Evolutionary conservation across 1,140 invertebrate species (phyloP), one percentile per base, ranked within the genome.

Genomic region (Lysiphlebus fabarum): DNA sequence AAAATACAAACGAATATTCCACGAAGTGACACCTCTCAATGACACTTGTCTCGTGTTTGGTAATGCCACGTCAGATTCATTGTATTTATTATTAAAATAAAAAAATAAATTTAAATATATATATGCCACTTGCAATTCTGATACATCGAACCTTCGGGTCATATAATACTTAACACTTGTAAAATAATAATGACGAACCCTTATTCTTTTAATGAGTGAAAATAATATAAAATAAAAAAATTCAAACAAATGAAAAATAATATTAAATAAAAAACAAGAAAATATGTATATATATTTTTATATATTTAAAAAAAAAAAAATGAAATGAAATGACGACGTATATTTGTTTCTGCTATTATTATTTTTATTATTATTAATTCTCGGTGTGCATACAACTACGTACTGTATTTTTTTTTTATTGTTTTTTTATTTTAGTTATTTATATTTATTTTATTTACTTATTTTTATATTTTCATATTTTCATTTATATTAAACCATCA

Each of bases 1-100:
- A 62, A 75, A 76, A 74, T 70, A 77, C 76, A 77, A 78, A 78
- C 76, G 76, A 78, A 78, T 77, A 78, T 78, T 67, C 75, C 75
- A 79, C 76, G 76, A 79, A 76, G 74, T 79, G 76, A 79, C 77
- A 78, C 77, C 77, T 79, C 72, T 78, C 76, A 78, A 79, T 78
- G 75, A 70, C 70, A 71, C 77, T 79, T 68, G 33, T 49, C 47
- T 12, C 8, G 33, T 49, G 26, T 49, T 49, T 9, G 36, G 34
- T 12, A 8, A 37, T 38, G 43, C 37, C 14, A 2, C 12, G 17
- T 48, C 33, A 44, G 42, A 26, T 45, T 49, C 26, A 48, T 57
- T 45, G 41, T 10, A 34, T 49, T 33, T 48, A 34, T 33, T 40
- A 51, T 40, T 40, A n/a, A 11, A 10, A 26, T 54, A 26, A 7